Evolutionary conservation across 2,113 vertebrate genomes (phyloP).

Genomic region (Vulpes lagopus): DNA sequence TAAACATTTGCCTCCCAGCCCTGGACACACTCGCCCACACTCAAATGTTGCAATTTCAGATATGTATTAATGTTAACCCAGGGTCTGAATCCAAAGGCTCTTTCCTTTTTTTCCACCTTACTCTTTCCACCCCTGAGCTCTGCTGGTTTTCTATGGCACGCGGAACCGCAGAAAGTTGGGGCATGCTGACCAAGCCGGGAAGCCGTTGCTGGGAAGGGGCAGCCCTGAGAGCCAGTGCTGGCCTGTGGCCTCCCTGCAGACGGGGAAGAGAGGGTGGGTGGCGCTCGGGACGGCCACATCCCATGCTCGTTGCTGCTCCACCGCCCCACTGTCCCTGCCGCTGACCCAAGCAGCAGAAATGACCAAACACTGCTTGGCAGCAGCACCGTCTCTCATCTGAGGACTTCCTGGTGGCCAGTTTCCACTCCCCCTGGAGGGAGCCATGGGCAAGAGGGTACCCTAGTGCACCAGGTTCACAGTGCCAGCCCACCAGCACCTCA

Average conservation of each 20-base stretch:
- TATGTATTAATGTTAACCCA: background rate
- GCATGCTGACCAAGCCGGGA: rapidly evolving
- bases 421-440: background rate
- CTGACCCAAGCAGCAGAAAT: background rate
- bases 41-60: background rate
- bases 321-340: background rate
- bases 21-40: background rate
- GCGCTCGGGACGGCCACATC: background rate
- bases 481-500: background rate
- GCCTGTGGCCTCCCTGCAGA: rapidly evolving
- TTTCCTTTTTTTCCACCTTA: background rate
- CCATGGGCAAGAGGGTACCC: rapidly evolving
- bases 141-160: background rate
- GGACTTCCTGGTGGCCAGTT: background rate
- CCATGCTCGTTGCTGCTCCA: rapidly evolving
- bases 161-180: rapidly evolving
- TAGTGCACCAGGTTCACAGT: background rate
- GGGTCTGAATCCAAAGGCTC: background rate
- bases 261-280: background rate
- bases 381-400: rapidly evolving
- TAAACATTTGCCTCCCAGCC: background rate
- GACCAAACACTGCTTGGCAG: background rate
- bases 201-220: rapidly evolving
- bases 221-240: rapidly evolving
- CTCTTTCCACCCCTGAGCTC: background rate